Evolutionary conservation across 2,113 vertebrate species (phyloP).

Genomic region (Peromyscus leucopus): DNA sequence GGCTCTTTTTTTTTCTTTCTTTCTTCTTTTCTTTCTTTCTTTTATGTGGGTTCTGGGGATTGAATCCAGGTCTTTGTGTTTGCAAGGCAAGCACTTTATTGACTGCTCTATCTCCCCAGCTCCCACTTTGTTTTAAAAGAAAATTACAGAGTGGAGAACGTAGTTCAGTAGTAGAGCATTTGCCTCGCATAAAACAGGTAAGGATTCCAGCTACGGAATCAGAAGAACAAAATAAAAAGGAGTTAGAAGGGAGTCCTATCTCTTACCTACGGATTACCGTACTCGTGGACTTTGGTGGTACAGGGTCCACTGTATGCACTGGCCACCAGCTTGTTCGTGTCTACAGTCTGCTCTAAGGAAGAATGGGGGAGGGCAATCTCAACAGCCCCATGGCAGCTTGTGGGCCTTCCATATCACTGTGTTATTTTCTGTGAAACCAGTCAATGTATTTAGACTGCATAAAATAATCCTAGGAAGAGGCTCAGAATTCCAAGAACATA

Average conservation of each 20-base stretch:
- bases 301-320: background rate
- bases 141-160: background rate
- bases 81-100: background rate
- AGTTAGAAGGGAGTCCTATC: background rate
- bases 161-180: background rate
- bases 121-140: background rate
- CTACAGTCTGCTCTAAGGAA: background rate
- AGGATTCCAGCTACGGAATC: background rate
- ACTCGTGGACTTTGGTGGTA: background rate
- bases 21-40: background rate
- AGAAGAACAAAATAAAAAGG: background rate
- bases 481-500: constrained; percentile 75
- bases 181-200: background rate
- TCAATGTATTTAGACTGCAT: constrained; percentile 40
- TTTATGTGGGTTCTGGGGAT: background rate
- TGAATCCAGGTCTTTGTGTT: background rate
- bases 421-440: constrained; percentile 30
- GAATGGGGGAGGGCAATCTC: background rate
- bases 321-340: background rate
- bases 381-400: background rate
- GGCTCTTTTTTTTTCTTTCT: background rate
- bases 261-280: background rate
- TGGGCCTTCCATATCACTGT: background rate
- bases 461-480: constrained; percentile 63
- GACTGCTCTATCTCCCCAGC: background rate